Conservation (phyloP, 2,113 vertebrate genomes). For the Galeopterus variegatus region DNA sequence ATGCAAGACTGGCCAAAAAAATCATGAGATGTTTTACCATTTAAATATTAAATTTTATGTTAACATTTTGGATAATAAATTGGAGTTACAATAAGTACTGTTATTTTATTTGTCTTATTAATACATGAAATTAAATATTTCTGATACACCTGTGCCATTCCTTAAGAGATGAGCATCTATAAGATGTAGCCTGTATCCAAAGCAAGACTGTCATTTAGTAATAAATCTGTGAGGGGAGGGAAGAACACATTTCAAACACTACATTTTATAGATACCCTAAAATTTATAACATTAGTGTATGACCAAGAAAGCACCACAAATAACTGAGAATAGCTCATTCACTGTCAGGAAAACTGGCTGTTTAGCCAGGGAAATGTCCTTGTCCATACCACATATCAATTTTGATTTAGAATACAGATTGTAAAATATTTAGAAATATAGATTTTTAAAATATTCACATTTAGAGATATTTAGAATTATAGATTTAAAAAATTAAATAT, state of each 20-base stretch:
- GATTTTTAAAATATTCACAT: neutral
- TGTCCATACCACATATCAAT: neutral
- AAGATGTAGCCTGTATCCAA: neutral
- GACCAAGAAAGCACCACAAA: neutral
- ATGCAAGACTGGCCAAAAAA: neutral
- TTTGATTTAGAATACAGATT: too few species aligned
- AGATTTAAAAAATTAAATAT: neutral
- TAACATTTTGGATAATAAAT: conserved; percentile 20
- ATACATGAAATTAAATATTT: conserved; percentile 49
- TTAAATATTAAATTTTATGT: conserved; percentile 5
- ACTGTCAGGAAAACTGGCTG: neutral
- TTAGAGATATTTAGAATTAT: neutral
- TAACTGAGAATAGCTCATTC: neutral
- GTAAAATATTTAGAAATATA: neutral
- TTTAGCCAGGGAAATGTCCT: neutral
- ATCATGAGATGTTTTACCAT: neutral
- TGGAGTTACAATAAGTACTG: neutral
- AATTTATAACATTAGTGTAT: neutral
- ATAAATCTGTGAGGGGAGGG: neutral
- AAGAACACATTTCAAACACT: neutral
- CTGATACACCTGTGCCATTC: neutral
- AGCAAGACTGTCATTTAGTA: neutral
- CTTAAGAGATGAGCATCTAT: neutral
- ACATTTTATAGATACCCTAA: neutral
- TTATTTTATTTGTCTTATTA: neutral